Evolutionary conservation across 2,888 invertebrate genomes (phyloP).

Genomic region (Pollenia angustigena): DNA sequence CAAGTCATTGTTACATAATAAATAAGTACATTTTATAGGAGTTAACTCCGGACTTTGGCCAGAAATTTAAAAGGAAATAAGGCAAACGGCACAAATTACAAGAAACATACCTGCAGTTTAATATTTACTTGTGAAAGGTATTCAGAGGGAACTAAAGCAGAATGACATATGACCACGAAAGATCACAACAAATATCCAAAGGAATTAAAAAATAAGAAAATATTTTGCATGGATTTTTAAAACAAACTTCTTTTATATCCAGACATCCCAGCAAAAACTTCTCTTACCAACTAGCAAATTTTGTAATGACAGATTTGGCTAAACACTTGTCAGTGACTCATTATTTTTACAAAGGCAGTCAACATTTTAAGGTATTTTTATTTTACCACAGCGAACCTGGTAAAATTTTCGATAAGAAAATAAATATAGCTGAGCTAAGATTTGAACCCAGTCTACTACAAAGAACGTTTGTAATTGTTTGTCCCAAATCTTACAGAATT

Average conservation of each 20-base stretch:
- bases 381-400: too few relatives aligned
- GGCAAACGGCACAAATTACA: background rate
- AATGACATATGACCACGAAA: constrained; percentile 68
- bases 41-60: constrained; percentile 2
- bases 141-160: constrained; percentile 27
- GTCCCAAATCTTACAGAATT: too few relatives aligned
- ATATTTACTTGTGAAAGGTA: constrained; percentile 26
- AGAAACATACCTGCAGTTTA: background rate
- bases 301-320: too few relatives aligned
- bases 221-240: constrained; percentile 10
- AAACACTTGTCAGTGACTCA: too few relatives aligned
- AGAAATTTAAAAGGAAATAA: background rate
- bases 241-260: background rate
- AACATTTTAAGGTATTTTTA: too few relatives aligned
- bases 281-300: too few relatives aligned
- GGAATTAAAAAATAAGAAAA: constrained; percentile 25
- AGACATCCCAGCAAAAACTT: too few relatives aligned
- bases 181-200: constrained; percentile 48
- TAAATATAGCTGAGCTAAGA: too few relatives aligned
- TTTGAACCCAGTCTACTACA: too few relatives aligned
- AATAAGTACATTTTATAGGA: background rate
- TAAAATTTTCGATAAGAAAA: too few relatives aligned
- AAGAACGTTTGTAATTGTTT: too few relatives aligned
- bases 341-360: too few relatives aligned
- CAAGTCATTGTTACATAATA: constrained; percentile 56